Base-by-base conservation (phyloP, 2,113 vertebrate species). In the Xyrauchen texanus region DNA sequence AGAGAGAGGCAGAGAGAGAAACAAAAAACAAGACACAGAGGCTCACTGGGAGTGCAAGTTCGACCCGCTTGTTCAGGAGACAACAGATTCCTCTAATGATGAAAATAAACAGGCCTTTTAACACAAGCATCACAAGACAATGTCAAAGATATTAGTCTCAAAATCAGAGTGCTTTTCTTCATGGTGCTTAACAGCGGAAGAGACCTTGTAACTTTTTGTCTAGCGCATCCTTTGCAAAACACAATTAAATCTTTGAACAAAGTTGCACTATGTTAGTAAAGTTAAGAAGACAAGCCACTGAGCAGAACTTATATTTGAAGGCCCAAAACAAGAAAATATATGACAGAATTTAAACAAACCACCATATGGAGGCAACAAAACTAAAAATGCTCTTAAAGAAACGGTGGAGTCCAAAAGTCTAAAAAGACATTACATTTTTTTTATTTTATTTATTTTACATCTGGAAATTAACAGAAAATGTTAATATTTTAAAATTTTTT, bases 41-140 rank as follows among this genome's bases (percentile, higher is more conserved):
- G 79, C 88, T 90, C 82, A 60, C 77, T 77, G 88, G 89, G 88
- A 88, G 86, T 76, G 66, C 83, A 78, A 84, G 86, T 81, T 87
- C 87, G 86, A 91, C 89, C 88, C 81, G 88, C 81, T 82, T 87
- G 85, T 90, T 88, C 83, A 79, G 84, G 84, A 89, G 89, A 88
- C 84, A 76, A 82, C 68, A 61, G 85, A 65, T 69, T 85, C 65
- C 81, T 85, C 82, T 87, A 86, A 88, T 92, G 87, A 91, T 91
- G 86, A 89, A 88, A 92, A 91, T 85, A 87, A 89, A 90, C 87
- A 89, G 87, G 70, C 83, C 86, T 85, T 87, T 84, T 69, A 85
- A 86, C 76, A 82, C 85, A 89, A 84, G 67, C 84, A 78, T 87
- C 79, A 82, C 84, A 81, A 85, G 84, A 87, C 86, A 87, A 88